Base-by-base conservation (phyloP, 64 coral and sea anemone species). In the Anthopleura sola region DNA sequence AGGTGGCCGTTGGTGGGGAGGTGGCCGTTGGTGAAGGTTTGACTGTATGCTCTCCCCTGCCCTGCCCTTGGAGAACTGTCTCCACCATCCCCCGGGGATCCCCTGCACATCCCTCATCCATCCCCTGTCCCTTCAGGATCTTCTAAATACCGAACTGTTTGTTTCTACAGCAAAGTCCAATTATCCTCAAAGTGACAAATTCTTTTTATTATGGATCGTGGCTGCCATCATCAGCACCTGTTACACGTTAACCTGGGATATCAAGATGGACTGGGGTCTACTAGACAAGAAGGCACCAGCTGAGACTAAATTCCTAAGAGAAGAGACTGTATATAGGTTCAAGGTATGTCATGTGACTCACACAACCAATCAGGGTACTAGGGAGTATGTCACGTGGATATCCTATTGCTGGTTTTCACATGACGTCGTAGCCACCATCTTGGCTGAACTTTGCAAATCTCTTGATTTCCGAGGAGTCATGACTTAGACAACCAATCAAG, bases 231-330 rank as follows among this genome's bases (percentile, higher is more conserved):
- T 98, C 1, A 94, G 96, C 23, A 98, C 96, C 3, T 98, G 96
- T 77, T 98, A 98, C 49, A 98, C 96, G 0, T 84, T 98, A 12
- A 90, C 96, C n/a, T 98, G 96, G 96, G 96, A 98, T 55, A 82
- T 98, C 84, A 98, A 98, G 84, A 98, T 98, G 96, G 96, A 98
- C 90, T 98, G 96, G 96, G 96, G 96, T 26, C 83, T 98, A 86
- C 75, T 98, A 34, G 96, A 95, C 54, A 95, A 94, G 60, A 89
- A 86, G 13, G 83, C 89, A 28, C 84, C 79, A 64, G 48, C 77
- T 3, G 96, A 98, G 9, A 98, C 94, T 82, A 82, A 33, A 36
- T 98, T 94, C 34, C 87, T 98, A 21, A 83, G 96, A 18, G 96
- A 98, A 46, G 96, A 98, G 75, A 94, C 90, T 68, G 96, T 98